Evolutionary conservation across 2,113 vertebrate species (phyloP).

Genomic region (Pteruthius melanotis): DNA sequence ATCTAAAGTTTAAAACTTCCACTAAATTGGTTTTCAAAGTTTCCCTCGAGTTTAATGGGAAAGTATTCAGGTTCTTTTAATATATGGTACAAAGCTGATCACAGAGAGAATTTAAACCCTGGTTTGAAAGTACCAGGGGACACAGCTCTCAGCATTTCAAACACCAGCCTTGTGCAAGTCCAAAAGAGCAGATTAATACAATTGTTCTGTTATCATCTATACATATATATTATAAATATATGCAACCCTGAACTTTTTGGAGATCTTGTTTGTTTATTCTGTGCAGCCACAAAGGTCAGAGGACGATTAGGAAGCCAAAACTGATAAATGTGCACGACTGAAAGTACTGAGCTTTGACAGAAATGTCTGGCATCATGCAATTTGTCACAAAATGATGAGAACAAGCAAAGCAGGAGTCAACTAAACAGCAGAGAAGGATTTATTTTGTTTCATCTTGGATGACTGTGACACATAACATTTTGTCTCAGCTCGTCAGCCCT

Average conservation of each 20-base stretch:
- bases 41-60: background rate
- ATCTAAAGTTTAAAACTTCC: background rate
- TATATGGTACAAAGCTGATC: background rate
- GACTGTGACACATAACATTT: background rate
- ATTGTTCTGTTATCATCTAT: background rate
- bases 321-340: background rate
- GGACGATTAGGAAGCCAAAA: background rate
- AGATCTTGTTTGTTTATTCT: background rate
- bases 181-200: background rate
- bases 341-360: background rate
- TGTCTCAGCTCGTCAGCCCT: background rate
- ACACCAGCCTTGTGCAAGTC: background rate
- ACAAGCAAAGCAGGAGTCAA: conserved; percentile 13
- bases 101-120: background rate
- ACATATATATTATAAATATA: background rate
- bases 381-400: background rate
- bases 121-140: background rate
- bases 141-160: background rate
- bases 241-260: background rate
- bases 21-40: background rate
- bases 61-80: background rate
- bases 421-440: background rate
- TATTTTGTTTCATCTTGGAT: background rate
- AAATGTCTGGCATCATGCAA: background rate
- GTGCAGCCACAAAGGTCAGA: background rate